Percentiles rank a stretch among this genome's conserved stretches.
Evolutionary conservation across 92 coral and sea anemone genomes (phyloP).

Genomic region (Epizoanthus rinbou): DNA sequence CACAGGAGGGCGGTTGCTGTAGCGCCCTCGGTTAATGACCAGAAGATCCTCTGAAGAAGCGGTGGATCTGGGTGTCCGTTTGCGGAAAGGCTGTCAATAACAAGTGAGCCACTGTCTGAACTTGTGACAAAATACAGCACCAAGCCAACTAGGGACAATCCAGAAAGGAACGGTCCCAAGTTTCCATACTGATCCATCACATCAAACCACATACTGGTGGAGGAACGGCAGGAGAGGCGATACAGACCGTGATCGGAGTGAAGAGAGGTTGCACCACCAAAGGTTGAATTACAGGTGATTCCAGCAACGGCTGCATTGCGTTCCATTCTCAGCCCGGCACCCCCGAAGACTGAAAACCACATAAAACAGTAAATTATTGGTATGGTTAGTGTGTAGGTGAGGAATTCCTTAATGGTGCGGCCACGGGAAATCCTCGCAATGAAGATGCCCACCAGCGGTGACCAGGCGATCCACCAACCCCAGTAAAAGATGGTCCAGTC

Average conservation of each 20-base stretch:
- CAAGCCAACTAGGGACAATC: constrained; percentile 49
- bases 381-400: constrained; percentile 51
- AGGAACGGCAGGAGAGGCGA: constrained; percentile 79
- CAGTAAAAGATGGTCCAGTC: constrained; percentile 66
- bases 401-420: constrained; percentile 66
- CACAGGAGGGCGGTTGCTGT: constrained; percentile 81
- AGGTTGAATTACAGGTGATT: constrained; percentile 28
- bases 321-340: constrained; percentile 57
- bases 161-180: constrained; percentile 66
- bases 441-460: constrained; percentile 94
- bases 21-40: constrained; percentile 69
- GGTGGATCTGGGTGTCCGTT: constrained; percentile 49
- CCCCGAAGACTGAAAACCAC: constrained; percentile 56
- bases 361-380: constrained; percentile 46
- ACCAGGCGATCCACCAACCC: constrained; percentile 45
- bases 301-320: constrained; percentile 41
- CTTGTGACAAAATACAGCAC: too few species aligned
- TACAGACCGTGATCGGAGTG: constrained; percentile 52
- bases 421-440: constrained; percentile 93
- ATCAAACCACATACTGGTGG: constrained; percentile 80
- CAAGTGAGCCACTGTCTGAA: constrained; percentile 32
- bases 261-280: constrained; percentile 28
- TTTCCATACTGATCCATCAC: constrained; percentile 80
- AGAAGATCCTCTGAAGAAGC: constrained; percentile 40
- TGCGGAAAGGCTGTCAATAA: constrained; percentile 43